Evolutionary conservation across 1,140 invertebrate species (phyloP), one percentile per base, ranked within the genome.

Genomic region (Phymastichus coffea): DNA sequence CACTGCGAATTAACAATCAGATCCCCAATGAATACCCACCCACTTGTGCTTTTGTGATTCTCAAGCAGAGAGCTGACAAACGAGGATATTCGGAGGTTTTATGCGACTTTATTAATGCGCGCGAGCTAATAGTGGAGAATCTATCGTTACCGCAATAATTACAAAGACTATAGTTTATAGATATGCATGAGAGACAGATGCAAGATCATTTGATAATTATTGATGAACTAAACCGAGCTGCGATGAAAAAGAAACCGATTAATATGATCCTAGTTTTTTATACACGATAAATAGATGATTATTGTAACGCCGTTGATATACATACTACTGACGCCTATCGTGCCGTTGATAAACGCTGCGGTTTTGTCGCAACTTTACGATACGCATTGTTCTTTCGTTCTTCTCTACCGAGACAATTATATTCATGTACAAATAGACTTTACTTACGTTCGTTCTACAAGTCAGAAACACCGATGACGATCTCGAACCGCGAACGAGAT

Each of bases 231-330:
- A 59, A 62, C 60, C 48, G 48, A 61, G 53, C 60, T 62, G 60
- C 60, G 60, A 62, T 57, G 54, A 38, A 52, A n/a, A n/a, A n/a
- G n/a, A n/a, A 28, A 57, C 54, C 41, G 54, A 49, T 30, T 30
- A 52, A 62, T n/a, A 62, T 61, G 53, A 61, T 62, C 60, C 53
- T 62, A 62, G 60, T 62, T 62, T 62, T 62, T 62, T 62, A 62
- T 62, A 40, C 17, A 40, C 38, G 4, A 40, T 40, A 40, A 51
- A 56, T 57, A 55, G 28, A 44, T 43, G 49, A 43, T 41, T 54
- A 19, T 43, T 35, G 4, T 4, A 43, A 52, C 38, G 51, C 59
- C 56, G 59, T 61, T 61, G 30, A 61, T 61, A 55, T 55, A 25
- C 12, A 48, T 37, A 40, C 23, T 48, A 59, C 1, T 54, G 22